Evolutionary conservation across 2,888 invertebrate species (phyloP), one percentile per base, ranked within the genome.

Genomic region (Gortyna flavago): DNA sequence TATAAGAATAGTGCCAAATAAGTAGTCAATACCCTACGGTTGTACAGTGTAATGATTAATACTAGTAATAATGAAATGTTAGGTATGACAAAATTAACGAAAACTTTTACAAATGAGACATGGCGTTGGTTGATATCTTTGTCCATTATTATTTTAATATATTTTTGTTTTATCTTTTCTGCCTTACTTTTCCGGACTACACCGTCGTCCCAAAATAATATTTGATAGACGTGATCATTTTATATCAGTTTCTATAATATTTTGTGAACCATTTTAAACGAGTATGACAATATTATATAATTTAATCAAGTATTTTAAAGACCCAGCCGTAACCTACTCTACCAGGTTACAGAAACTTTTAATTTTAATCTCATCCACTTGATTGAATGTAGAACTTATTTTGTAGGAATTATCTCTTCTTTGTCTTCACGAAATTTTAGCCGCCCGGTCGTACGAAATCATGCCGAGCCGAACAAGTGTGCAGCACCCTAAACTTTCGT

Each of bases 1-100:
- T 65, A 25, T 71, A 64, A 68, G n/a, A 65, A 62, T 48, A 72
- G 71, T 72, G 83, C 77, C 83, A 85, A 85, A 85, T 75, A 83
- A 48, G 69, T 75, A 75, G 76, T 81, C 54, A 48, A 54, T 73
- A 65, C 35, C 32, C 21, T 44, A 67, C 16, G 44, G 29, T 75
- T 61, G 25, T 44, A 35, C 21, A 51, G 11, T 44, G 35, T 21
- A n/a, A 13, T 18, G 32, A n/a, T 18, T 4, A 41, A 51, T 61
- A 44, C 25, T 38, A 38, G 11, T 62, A 75, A 54, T 54, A 29
- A 79, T 77, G 16, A 41, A 48, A 32, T 77, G n/a, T 32, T 29
- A 57, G 32, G 7, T 32, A 51, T 44, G 16, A 29, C 21, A 59
- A 78, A 78, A 78, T 69, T n/a, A 79, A 79, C 38, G 25, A 38